phyloP scores from a whole-genome alignment of 2,113 vertebrate species.

The Mixornis gularis region DNA sequence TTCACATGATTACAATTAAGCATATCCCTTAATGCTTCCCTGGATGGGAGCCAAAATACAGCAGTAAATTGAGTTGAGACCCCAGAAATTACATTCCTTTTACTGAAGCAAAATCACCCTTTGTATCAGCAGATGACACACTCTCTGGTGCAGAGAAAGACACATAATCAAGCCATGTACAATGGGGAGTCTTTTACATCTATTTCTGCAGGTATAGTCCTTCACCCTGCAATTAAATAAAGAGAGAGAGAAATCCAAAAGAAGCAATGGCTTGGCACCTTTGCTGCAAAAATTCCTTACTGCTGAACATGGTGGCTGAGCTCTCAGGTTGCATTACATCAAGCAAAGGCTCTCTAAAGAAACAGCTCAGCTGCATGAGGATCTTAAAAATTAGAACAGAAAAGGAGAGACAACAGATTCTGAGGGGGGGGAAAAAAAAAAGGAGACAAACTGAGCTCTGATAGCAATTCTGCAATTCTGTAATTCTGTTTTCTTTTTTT shows the following conservation, averaged over 20 bases:
- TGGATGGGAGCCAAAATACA: slow-evolving; percentile 23
- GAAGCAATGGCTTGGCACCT: neutral
- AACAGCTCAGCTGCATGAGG: neutral
- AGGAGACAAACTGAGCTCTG: neutral
- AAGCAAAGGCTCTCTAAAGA: neutral
- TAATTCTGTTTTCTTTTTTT: neutral
- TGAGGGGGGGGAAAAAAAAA: neutral
- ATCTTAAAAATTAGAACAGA: neutral
- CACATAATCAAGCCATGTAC: neutral
- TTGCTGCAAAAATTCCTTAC: neutral
- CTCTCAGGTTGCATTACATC: slow-evolving; percentile 29
- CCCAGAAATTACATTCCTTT: slow-evolving; percentile 32
- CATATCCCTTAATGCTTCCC: slow-evolving; percentile 23
- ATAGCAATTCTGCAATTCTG: neutral
- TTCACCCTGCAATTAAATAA: neutral
- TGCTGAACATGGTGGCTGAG: neutral
- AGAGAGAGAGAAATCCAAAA: neutral
- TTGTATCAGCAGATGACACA: neutral
- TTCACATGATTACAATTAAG: slow-evolving; percentile 40
- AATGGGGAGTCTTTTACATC: neutral
- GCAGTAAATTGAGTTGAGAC: slow-evolving; percentile 21
- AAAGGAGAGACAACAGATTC: neutral
- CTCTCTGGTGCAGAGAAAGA: neutral
- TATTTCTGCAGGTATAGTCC: neutral
- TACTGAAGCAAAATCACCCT: neutral